Evolutionary conservation across 2,113 vertebrate genomes (phyloP).

Genomic region (Semicossyphus pulcher): DNA sequence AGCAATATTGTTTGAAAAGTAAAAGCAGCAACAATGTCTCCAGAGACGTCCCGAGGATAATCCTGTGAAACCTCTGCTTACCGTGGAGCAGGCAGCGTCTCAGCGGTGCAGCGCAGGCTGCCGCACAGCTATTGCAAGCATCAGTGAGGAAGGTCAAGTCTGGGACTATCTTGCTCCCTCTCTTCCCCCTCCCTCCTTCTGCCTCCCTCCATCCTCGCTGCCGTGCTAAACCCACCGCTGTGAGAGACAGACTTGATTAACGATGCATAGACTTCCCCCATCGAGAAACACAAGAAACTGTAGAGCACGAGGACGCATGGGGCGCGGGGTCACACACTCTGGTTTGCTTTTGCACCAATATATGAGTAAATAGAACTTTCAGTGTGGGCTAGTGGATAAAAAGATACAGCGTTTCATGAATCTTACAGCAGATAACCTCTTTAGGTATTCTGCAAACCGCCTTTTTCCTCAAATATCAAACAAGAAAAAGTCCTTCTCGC

Average conservation of each 20-base stretch:
- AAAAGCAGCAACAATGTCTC: slow-evolving; percentile 50
- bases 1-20: slow-evolving; percentile 61
- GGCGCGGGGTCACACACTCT: slow-evolving; percentile 60
- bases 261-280: slow-evolving; percentile 69
- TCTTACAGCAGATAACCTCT: slow-evolving; percentile 39
- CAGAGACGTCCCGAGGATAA: slow-evolving; percentile 53
- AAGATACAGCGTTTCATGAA: slow-evolving; percentile 35
- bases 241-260: slow-evolving; percentile 79
- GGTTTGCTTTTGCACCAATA: slow-evolving; percentile 37
- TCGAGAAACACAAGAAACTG: slow-evolving; percentile 69
- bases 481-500: not conserved
- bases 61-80: slow-evolving; percentile 47
- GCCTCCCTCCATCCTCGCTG: slow-evolving; percentile 31
- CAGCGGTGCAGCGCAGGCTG: slow-evolving; percentile 31
- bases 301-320: slow-evolving; percentile 51
- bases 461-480: slow-evolving; percentile 24
- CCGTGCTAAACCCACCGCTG: slow-evolving; percentile 64
- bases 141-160: slow-evolving; percentile 71
- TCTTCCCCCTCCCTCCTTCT: not conserved
- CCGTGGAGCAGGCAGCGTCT: slow-evolving; percentile 33
- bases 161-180: slow-evolving; percentile 52
- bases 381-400: slow-evolving; percentile 5
- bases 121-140: slow-evolving; percentile 40
- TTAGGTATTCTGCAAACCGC: slow-evolving; percentile 45
- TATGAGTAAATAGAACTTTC: slow-evolving; percentile 54